These are phyloP conservation scores for Drosophila repletoides DNA, from an alignment of 1,140 invertebrate genomes.

Conservation along the genomic window DNA sequence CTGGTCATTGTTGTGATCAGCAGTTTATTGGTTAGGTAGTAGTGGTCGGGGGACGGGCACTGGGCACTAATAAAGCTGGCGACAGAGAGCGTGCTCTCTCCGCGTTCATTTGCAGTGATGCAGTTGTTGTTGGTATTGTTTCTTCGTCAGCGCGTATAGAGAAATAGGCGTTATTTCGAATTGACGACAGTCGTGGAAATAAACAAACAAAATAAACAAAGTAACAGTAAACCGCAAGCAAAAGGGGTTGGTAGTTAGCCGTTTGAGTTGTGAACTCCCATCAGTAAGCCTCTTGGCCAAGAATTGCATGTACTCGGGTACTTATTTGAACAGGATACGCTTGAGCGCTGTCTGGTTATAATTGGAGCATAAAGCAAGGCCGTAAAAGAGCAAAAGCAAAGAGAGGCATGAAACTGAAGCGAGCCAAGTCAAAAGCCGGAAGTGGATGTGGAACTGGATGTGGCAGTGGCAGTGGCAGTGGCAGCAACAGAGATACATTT, in stretches of 20 bases:
- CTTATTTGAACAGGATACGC: conserved; percentile 68
- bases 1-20: no score
- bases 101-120: no score
- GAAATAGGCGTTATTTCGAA: conserved; percentile 72
- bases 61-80: no score
- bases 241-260: neutral
- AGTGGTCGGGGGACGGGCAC: no score
- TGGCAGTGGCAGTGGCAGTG: conserved; percentile 1
- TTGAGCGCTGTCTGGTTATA: conserved; percentile 67
- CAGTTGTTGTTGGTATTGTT: no score
- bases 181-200: conserved; percentile 78
- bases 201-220: conserved; percentile 73
- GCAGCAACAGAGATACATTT: conserved; percentile 55
- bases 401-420: conserved; percentile 30
- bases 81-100: no score
- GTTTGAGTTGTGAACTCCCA: neutral
- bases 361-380: conserved; percentile 76
- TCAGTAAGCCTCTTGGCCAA: neutral
- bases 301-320: conserved; percentile 47
- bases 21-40: no score
- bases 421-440: conserved; percentile 44
- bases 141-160: conserved; percentile 32
- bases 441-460: conserved; percentile 29
- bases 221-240: conserved; percentile 60
- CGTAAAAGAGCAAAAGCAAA: conserved; percentile 46